Base-by-base conservation (phyloP, 2,797 vertebrate species). In the Epinephelus awoara region DNA sequence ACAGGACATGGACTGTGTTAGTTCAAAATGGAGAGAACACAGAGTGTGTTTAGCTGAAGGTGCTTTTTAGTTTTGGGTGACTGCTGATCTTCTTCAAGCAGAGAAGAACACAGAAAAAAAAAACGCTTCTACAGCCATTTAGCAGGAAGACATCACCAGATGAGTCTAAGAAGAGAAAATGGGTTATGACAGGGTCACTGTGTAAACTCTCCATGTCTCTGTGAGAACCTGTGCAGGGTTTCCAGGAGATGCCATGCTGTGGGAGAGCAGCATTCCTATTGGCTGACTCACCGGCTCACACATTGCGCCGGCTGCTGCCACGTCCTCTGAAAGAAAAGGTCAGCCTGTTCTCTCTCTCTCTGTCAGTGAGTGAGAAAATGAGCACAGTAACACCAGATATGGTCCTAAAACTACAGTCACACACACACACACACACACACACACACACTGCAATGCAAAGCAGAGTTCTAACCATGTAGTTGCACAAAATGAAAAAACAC, bases 261-360 rank as follows among this genome's bases (percentile, higher is more conserved):
- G 63, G 80, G 75, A 77, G 84, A 29, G 72, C 51, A 23, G 8
- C 90, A 92, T 93, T 94, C 91, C 86, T 82, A 44, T 70, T 56
- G 82, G 65, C 85, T 90, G 88, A 93, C 79, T 91, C 90, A 89
- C 63, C 11, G 12, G 71, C 57, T 76, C 59, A 61, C 88, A 81
- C 87, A 61, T 23, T 18, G 72, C 42, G 40, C 66, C 3, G 58
- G 70, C 75, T 87, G 79, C 82, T 62, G 84, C 75, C 83, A 80
- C 56, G 52, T 88, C 74, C 80, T 79, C 84, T 46, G 15, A 81
- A 79, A 67, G 75, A 80, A 91, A 91, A 93, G 89, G 90, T 90
- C 89, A 92, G 50, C 56, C 9, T 69, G 74, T 76, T 89, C 76
- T 85, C 55, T 6, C 55, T 6, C 21, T 52, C 68, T 54, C 56